These are phyloP conservation scores for Tetraodon nigroviridis DNA, from an alignment of 2,113 vertebrate species.

Conservation along the genomic window DNA sequence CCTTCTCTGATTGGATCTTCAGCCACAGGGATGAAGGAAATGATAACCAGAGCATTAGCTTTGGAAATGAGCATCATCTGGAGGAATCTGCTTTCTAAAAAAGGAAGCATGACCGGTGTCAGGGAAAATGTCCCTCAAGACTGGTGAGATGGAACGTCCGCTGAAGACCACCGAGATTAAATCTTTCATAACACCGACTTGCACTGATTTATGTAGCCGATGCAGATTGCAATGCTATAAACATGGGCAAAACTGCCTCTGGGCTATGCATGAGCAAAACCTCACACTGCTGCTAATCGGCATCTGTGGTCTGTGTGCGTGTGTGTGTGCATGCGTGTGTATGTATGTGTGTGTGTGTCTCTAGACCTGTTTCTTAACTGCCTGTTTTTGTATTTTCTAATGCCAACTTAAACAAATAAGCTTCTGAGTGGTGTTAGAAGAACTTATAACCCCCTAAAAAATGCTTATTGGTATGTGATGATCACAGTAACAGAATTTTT, in stretches of 20 bases:
- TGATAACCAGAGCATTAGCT: neutral
- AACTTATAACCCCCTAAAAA: no score
- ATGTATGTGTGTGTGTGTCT: neutral
- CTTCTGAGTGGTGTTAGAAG: no score
- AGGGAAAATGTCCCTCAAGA: slow-evolving; percentile 23
- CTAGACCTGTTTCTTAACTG: no score
- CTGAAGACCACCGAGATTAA: slow-evolving; percentile 48
- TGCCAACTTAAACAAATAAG: no score
- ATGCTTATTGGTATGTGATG: no score
- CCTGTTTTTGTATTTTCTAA: no score
- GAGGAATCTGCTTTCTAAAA: neutral
- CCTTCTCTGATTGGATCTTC: no score
- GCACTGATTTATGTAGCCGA: slow-evolving; percentile 50
- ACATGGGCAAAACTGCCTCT: slow-evolving; percentile 19
- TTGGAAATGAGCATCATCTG: slow-evolving; percentile 17
- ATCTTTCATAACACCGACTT: slow-evolving; percentile 41
- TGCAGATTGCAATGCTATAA: slow-evolving; percentile 36
- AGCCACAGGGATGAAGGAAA: neutral
- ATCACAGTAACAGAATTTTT: no score
- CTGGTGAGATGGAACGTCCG: slow-evolving; percentile 45
- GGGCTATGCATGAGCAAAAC: slow-evolving; percentile 13
- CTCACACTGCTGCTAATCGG: slow-evolving; percentile 19
- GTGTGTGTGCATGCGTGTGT: neutral
- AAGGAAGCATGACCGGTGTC: slow-evolving; percentile 25
- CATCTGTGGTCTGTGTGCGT: slow-evolving; percentile 6